These are phyloP conservation scores for Tragulus kanchil DNA, from an alignment of 2,113 vertebrate species.

Conservation along the genomic window DNA sequence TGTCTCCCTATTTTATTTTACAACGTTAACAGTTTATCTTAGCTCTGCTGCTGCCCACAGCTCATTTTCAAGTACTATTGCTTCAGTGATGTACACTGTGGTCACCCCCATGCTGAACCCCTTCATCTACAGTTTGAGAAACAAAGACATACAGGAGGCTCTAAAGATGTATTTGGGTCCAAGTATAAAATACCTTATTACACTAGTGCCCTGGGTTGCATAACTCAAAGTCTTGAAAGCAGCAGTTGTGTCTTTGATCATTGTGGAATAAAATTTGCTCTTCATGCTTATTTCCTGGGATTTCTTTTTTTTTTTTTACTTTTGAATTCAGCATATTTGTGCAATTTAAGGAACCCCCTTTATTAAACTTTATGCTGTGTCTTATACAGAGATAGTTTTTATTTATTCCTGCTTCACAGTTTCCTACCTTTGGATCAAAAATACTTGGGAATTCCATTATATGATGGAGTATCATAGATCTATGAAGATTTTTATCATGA, in stretches of 20 bases:
- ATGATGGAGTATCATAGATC: not conserved
- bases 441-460: not conserved
- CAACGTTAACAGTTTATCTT: not conserved
- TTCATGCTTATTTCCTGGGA: not conserved
- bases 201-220: not conserved
- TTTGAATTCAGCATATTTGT: not conserved
- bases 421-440: not conserved
- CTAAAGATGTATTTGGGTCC: not conserved
- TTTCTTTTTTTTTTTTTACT: not conserved
- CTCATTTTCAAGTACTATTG: not conserved
- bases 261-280: not conserved
- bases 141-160: not conserved
- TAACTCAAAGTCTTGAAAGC: not conserved
- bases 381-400: not conserved
- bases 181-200: not conserved
- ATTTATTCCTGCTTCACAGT: not conserved
- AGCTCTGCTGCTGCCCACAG: not conserved
- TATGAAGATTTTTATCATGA: too few species aligned
- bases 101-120: not conserved
- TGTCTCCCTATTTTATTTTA: not conserved
- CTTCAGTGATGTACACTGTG: not conserved
- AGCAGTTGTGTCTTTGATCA: not conserved
- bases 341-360: not conserved
- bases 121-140: not conserved
- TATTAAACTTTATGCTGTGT: not conserved